Evolutionary conservation across 2,888 invertebrate genomes (phyloP).

Genomic region (Perithous albicinctus): DNA sequence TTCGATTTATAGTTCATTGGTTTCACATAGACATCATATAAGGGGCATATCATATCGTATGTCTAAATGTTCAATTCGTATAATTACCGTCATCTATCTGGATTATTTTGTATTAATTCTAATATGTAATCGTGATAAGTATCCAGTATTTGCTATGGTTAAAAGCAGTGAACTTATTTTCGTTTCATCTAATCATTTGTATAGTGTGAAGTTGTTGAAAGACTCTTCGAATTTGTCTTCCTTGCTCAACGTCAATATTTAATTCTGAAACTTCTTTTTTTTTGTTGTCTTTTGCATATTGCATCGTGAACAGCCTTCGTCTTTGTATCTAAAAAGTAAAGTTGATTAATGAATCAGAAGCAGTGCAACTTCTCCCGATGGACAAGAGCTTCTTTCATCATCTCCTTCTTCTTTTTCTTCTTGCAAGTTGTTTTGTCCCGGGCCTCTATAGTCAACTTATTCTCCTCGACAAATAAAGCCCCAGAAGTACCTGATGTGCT

Average conservation of each 20-base stretch:
- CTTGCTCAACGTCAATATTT: not conserved
- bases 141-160: no score
- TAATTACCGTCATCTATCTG: not conserved
- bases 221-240: constrained; percentile 7
- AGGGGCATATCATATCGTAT: not conserved
- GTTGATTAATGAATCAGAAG: constrained; percentile 53
- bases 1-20: not conserved
- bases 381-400: not conserved
- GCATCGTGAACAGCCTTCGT: constrained; percentile 1
- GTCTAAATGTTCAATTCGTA: not conserved
- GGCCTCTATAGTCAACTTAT: not conserved
- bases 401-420: not conserved
- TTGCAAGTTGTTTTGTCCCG: constrained; percentile 22
- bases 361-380: not conserved
- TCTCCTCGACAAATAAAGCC: constrained; percentile 38
- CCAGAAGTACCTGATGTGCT: constrained; percentile 4
- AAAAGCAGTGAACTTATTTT: no score
- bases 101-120: not conserved
- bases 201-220: constrained; percentile 4
- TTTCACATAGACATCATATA: not conserved
- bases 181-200: no score
- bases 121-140: not conserved
- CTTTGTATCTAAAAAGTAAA: constrained; percentile 13
- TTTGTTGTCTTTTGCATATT: constrained; percentile 29
- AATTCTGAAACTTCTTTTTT: not conserved